A percentile compares a stretch with the other conserved stretches of the same genome.
phyloP scores from a whole-genome alignment of 1,140 invertebrate species.

The Tenebrio molitor region DNA sequence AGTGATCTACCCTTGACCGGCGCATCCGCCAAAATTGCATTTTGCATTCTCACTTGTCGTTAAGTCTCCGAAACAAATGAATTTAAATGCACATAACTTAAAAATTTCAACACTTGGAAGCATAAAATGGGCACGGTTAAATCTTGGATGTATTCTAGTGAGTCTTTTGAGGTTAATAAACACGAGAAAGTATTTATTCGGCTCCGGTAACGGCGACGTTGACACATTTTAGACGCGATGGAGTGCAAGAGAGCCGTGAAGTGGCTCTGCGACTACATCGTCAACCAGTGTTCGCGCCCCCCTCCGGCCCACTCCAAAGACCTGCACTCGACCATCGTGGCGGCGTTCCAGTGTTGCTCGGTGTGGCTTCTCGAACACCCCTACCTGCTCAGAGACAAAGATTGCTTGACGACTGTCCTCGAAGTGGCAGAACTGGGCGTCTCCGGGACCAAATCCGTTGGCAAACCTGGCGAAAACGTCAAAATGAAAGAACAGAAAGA shows the following conservation, averaged over 20 bases:
- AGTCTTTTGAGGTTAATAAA: too few relatives aligned
- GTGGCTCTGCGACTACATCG: slow-evolving; percentile 98
- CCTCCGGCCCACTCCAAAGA: slow-evolving; percentile 97
- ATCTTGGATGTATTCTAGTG: too few relatives aligned
- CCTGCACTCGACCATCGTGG: slow-evolving; percentile 97
- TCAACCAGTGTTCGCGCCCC: slow-evolving; percentile 94
- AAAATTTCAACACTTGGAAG: too few relatives aligned
- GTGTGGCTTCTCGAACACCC: slow-evolving; percentile 94
- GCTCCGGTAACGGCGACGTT: too few relatives aligned
- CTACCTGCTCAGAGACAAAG: slow-evolving; percentile 89
- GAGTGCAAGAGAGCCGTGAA: slow-evolving; percentile 95
- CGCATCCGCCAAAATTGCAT: too few relatives aligned
- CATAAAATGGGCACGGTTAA: too few relatives aligned
- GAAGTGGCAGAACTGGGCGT: slow-evolving; percentile 98
- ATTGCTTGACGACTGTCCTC: slow-evolving; percentile 91
- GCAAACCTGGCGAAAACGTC: slow-evolving; percentile 89
- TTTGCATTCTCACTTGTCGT: too few relatives aligned
- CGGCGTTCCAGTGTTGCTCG: slow-evolving; percentile 91
- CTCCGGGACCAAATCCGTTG: slow-evolving; percentile 91
- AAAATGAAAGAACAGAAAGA: slow-evolving; percentile 97
- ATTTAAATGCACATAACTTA: too few relatives aligned
- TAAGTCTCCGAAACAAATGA: too few relatives aligned
- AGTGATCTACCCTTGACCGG: too few relatives aligned
- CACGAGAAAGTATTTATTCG: too few relatives aligned
- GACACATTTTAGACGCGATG: slow-evolving; percentile 78